Conservation (phyloP, 2,113 vertebrate genomes). For the Notothenia rossii region DNA sequence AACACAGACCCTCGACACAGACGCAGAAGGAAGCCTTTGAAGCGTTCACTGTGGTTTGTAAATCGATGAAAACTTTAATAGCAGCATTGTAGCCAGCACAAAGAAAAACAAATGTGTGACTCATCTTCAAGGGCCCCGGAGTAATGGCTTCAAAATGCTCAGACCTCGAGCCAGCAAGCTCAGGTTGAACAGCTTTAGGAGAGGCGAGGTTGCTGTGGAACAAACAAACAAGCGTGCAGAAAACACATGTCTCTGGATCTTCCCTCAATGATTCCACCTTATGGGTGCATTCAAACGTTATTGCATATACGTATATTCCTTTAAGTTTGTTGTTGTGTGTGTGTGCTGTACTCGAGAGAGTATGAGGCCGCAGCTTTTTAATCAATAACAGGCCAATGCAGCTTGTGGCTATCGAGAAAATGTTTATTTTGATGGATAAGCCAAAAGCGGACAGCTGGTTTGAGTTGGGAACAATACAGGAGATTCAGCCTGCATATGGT, state of each 20-base stretch:
- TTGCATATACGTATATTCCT: constrained; percentile 5
- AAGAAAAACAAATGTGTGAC: constrained; percentile 62
- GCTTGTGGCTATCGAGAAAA: constrained; percentile 79
- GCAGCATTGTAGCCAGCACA: constrained; percentile 38
- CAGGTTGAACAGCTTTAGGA: constrained; percentile 51
- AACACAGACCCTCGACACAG: constrained; percentile 10
- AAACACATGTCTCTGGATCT: constrained; percentile 6
- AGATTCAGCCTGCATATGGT: constrained; percentile 81
- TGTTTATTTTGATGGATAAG: constrained; percentile 87
- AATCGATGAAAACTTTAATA: constrained; percentile 57
- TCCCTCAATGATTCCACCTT: not conserved
- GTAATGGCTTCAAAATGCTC: constrained; percentile 65
- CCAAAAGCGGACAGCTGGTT: constrained; percentile 87
- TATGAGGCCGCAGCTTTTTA: constrained; percentile 62
- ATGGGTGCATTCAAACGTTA: not conserved
- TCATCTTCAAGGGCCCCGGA: constrained; percentile 49
- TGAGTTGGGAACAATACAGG: constrained; percentile 82
- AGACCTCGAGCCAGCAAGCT: constrained; percentile 46
- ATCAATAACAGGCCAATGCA: constrained; percentile 78
- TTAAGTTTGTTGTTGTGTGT: not conserved
- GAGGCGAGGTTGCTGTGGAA: not conserved
- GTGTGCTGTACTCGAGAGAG: constrained; percentile 47
- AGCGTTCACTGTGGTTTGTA: constrained; percentile 38
- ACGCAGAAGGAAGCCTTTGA: constrained; percentile 45
- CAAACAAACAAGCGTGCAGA: constrained; percentile 44